Base-by-base conservation (phyloP, 2,113 vertebrate genomes). In the Cryptotis parvus region DNA sequence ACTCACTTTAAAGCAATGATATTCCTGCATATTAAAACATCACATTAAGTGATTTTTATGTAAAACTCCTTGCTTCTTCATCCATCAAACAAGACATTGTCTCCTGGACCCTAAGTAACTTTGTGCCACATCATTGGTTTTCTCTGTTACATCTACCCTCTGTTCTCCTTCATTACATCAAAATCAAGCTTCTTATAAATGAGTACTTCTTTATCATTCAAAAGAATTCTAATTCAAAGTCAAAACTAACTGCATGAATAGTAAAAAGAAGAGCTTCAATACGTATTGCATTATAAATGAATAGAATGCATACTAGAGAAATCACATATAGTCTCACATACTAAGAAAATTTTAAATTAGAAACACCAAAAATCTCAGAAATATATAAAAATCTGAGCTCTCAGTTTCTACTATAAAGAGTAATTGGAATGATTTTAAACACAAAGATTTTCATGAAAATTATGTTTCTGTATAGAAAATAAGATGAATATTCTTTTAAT, bases 121-220 rank as follows among this genome's bases (percentile, higher is more conserved):
- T 74, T 33, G 4, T 43, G 7, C 2, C 20, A 33, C 12, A 81
- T 66, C 26, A 31, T 69, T 39, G 0, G 14, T 63, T 27, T 4
- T 76, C n/a, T 84, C 66, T 81, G 45, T 78, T 65, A 29, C 39
- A 77, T 58, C 24, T 77, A 39, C 14, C 15, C 7, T 78, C 43
- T 12, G 12, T 81, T 88, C 66, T 88, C 11, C 22, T 77, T 81
- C n/a, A 66, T 85, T 91, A 68, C 9, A 35, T 73, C 29, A 89
- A 85, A 65, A 76, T 76, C 61, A 84, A 15, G 9, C 1, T 55
- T 70, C 58, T 20, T 12, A 35, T 11, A 49, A 73, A 35, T 22
- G 2, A 95, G 10, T 35, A 31, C 9, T 89, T 89, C 20, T 79
- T 63, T 76, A 55, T 18, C 20, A 45, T 7, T 82, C 22, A 65